Conservation (phyloP, 1,140 invertebrate genomes). For the Bombus sibiricus region DNA sequence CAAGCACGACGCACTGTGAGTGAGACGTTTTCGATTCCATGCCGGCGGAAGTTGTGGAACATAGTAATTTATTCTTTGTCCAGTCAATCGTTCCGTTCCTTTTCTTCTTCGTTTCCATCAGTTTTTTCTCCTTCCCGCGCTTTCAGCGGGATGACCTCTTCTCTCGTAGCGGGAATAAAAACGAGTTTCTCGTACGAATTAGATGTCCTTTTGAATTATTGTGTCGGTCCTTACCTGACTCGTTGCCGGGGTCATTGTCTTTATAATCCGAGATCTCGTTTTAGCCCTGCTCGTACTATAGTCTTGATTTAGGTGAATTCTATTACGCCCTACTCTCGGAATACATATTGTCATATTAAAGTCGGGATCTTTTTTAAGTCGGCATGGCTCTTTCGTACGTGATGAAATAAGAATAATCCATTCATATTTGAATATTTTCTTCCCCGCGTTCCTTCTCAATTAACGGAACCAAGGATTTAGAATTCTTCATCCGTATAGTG, state of each 20-base stretch:
- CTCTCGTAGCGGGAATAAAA: slow-evolving; percentile 14
- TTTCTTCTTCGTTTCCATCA: not conserved
- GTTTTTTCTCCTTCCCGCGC: not conserved
- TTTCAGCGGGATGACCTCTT: not conserved
- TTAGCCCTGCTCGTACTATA: not conserved
- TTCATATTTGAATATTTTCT: not conserved
- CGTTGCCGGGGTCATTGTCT: slow-evolving; percentile 45
- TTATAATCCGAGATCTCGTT: slow-evolving; percentile 52
- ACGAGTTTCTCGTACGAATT: slow-evolving; percentile 52
- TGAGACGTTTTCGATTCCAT: slow-evolving; percentile 37
- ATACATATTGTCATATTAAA: slow-evolving; percentile 61
- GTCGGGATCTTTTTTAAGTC: slow-evolving; percentile 11
- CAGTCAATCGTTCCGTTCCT: not conserved
- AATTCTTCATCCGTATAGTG: not conserved
- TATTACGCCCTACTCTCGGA: slow-evolving; percentile 22
- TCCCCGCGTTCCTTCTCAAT: not conserved
- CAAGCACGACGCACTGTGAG: not conserved
- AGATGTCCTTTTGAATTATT: slow-evolving; percentile 45
- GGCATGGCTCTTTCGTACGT: not conserved
- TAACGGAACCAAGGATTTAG: not conserved
- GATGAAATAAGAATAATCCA: slow-evolving; percentile 16
- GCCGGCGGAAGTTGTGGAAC: slow-evolving; percentile 48
- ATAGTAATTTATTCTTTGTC: slow-evolving; percentile 21
- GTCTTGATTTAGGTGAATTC: slow-evolving; percentile 45
- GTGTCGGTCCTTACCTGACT: slow-evolving; percentile 25